These are phyloP conservation scores for Candidula unifasciata DNA, from an alignment of 2,888 invertebrate genomes.

Conservation along the genomic window DNA sequence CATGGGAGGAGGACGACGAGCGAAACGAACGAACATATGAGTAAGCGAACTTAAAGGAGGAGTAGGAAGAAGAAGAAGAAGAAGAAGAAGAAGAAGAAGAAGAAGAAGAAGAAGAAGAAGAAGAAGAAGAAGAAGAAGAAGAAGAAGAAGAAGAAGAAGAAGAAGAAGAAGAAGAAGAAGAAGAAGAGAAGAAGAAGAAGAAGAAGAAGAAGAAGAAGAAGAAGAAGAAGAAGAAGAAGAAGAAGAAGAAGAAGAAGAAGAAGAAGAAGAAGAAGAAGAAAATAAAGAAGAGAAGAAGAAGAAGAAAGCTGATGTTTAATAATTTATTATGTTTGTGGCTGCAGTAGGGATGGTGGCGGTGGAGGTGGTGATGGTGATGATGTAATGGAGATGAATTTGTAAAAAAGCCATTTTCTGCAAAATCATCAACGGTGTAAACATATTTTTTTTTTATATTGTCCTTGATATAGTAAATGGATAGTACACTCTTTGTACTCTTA, in stretches of 20 bases:
- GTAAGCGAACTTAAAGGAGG: no score
- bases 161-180: conserved; percentile 3
- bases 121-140: conserved; percentile 8
- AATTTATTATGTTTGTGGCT: no score
- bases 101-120: conserved; percentile 8
- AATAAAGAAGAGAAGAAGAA: neutral
- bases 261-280: neutral
- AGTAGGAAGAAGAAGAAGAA: no score
- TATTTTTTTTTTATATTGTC: no score
- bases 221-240: conserved; percentile 2
- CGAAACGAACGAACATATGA: no score
- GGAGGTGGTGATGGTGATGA: no score
- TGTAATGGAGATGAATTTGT: no score
- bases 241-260: neutral
- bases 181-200: conserved; percentile 8
- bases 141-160: conserved; percentile 8
- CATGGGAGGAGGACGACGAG: no score
- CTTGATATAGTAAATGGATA: neutral
- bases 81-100: neutral
- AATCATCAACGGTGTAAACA: no score
- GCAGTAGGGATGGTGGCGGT: no score
- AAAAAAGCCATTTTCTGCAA: no score
- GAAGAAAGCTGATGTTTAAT: no score
- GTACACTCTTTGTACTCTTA: neutral
- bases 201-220: conserved; percentile 8